Percentiles rank a stretch among this genome's conserved stretches.
Evolutionary conservation across 2,797 vertebrate genomes (phyloP).

Genomic region (Coilia nasus): DNA sequence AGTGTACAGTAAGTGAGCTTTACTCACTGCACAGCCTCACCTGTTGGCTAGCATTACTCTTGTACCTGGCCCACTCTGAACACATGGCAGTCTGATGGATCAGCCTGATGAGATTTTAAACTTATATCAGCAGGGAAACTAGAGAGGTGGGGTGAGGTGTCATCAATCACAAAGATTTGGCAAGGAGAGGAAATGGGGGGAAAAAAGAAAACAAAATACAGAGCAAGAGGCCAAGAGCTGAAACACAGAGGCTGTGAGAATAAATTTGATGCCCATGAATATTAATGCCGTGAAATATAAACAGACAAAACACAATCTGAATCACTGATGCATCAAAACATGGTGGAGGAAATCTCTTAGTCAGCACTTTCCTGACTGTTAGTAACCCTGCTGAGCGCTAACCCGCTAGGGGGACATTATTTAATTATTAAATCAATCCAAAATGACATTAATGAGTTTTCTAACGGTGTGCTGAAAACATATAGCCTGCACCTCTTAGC

Average conservation of each 20-base stretch:
- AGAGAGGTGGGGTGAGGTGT: background rate
- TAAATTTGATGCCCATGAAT: constrained; percentile 2
- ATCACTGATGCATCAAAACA: constrained; percentile 19
- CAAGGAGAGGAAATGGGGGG: background rate
- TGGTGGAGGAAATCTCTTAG: constrained; percentile 16
- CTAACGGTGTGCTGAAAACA: constrained; percentile 62
- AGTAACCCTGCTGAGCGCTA: background rate
- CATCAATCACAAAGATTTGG: constrained; percentile 22
- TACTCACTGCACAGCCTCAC: no score
- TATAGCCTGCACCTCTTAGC: background rate
- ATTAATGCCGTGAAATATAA: constrained; percentile 11
- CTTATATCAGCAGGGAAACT: background rate
- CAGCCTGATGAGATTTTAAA: constrained; percentile 7
- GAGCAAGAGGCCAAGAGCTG: background rate
- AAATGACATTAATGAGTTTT: constrained; percentile 67
- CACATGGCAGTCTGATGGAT: background rate
- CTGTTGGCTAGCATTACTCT: background rate
- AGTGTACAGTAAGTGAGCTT: no score
- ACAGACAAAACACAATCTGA: constrained; percentile 20
- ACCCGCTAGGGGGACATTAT: constrained; percentile 49
- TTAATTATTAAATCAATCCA: constrained; percentile 71
- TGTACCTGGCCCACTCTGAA: background rate
- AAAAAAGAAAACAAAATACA: background rate
- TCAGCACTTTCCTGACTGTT: background rate
- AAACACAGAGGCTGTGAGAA: background rate